Base-by-base conservation (phyloP, 2,888 invertebrate genomes). In the Scaptomyza caliginosa region DNA sequence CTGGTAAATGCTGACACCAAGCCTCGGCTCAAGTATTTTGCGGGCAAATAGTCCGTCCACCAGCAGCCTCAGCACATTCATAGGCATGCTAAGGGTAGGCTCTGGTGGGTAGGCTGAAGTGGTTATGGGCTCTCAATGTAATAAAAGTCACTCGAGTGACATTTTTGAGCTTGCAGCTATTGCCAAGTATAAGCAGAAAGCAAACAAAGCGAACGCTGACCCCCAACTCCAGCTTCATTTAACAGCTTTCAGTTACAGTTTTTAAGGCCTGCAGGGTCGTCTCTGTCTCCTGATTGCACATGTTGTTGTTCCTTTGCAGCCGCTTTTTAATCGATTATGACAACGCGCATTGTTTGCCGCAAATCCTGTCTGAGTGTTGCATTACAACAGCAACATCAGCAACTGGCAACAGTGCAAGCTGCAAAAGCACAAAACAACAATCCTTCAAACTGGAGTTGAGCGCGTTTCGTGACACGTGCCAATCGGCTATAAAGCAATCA, bases 101-200 rank as follows among this genome's bases (percentile, higher is more conserved):
- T n/a, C n/a, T n/a, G n/a, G 49, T 11, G 24, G 17, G 8, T 16
- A 10, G 39, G 11, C 4, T 23, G 16, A n/a, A 30, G 24, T 39
- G 26, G 24, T 34, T 28, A 16, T 40, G 39, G 21, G 48, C 34
- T 16, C 48, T 57, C 60, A 76, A 67, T 38, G 74, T 73, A 88
- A 84, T 84, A 84, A 88, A 84, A 88, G 88, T 84, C 88, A 86
- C 84, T 88, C 70, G 80, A 86, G 86, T 83, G 86, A 86, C 86
- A 88, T 82, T 88, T 83, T 86, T 68, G 75, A 88, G 86, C 85
- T 67, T 80, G 84, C 68, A 75, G 88, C 80, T 48, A 76, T 74
- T 24, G 23, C 39, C 17, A 24, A 48, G 59, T 38, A 70, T 60
- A 74, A 78, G 78, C 60, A 74, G 63, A 72, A 70, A 65, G 74